Conservation (phyloP, 2,113 vertebrate genomes). For the Chaetodon trifascialis region DNA sequence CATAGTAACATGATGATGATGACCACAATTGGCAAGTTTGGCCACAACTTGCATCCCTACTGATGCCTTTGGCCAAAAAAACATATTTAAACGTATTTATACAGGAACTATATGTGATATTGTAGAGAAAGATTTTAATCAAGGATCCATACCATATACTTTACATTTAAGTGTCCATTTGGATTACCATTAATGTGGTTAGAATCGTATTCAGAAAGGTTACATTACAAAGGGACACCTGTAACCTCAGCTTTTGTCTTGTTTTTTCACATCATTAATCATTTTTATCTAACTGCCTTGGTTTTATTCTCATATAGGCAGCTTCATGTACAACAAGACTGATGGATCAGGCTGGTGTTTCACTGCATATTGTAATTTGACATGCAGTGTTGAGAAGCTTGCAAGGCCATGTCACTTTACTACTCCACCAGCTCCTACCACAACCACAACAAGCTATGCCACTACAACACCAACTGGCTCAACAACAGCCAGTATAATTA, state of each 20-base stretch:
- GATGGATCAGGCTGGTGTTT: slow-evolving; percentile 85
- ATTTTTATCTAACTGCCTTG: neutral
- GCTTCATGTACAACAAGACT: slow-evolving; percentile 81
- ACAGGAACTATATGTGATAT: neutral
- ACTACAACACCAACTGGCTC: neutral
- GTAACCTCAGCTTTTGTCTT: neutral
- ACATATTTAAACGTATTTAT: neutral
- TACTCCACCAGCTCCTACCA: neutral
- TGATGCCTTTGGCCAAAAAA: neutral
- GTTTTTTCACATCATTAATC: neutral
- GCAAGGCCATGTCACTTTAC: slow-evolving; percentile 39
- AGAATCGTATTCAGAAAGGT: neutral
- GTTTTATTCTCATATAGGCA: slow-evolving; percentile 79
- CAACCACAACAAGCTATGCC: neutral
- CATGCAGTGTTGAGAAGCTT: slow-evolving; percentile 79
- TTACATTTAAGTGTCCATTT: neutral
- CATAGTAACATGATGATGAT: neutral
- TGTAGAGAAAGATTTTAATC: neutral
- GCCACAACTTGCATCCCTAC: neutral
- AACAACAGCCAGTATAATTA: neutral
- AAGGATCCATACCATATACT: neutral
- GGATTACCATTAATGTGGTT: neutral
- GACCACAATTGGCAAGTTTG: neutral
- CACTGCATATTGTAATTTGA: slow-evolving; percentile 80
- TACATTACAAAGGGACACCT: neutral